Evolutionary conservation across 1,140 invertebrate genomes (phyloP).

Genomic region (Yoshiicerus persimilis): DNA sequence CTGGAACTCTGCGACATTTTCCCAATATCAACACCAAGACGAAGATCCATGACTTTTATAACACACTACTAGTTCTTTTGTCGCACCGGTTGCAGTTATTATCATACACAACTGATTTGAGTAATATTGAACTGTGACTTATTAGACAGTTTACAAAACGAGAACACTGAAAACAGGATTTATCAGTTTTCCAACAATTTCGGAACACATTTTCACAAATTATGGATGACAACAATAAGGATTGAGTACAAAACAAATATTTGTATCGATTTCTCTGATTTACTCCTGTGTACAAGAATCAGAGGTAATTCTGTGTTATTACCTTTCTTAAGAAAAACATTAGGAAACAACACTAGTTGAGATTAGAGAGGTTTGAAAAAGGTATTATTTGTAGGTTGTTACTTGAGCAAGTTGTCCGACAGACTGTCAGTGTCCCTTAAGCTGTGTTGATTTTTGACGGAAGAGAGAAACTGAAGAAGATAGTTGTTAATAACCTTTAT

Average conservation of each 20-base stretch:
- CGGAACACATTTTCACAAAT: too few relatives aligned
- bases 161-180: too few relatives aligned
- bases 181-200: too few relatives aligned
- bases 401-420: not conserved
- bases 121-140: too few relatives aligned
- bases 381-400: not conserved
- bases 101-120: not conserved
- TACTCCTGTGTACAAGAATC: too few relatives aligned
- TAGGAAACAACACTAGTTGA: not conserved
- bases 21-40: constrained; percentile 26
- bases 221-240: too few relatives aligned
- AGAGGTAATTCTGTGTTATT: too few relatives aligned
- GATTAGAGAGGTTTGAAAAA: not conserved
- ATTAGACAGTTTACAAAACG: too few relatives aligned
- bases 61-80: not conserved
- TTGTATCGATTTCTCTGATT: too few relatives aligned
- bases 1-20: constrained; percentile 48
- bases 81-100: not conserved
- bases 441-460: constrained; percentile 47
- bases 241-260: too few relatives aligned
- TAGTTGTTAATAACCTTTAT: not conserved
- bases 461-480: constrained; percentile 4
- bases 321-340: too few relatives aligned
- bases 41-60: constrained; percentile 46
- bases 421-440: not conserved